A percentile compares a stretch with the other conserved stretches of the same genome.
These are phyloP conservation scores for Nemotelus nigrinus DNA, from an alignment of 2,888 invertebrate species.

Conservation along the genomic window DNA sequence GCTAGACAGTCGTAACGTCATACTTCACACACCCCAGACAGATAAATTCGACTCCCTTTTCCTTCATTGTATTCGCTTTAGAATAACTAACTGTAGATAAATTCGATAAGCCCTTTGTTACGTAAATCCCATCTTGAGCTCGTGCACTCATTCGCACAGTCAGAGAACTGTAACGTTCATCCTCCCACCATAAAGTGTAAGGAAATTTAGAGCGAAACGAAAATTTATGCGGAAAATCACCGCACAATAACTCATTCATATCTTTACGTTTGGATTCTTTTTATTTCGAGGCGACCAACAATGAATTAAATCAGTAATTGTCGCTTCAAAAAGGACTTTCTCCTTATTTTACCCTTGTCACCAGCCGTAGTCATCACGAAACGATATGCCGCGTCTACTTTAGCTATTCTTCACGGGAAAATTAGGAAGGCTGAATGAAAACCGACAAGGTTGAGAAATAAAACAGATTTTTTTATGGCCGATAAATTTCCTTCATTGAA, in stretches of 20 bases:
- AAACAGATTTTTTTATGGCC: conserved; percentile 41
- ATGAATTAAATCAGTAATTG: conserved; percentile 38
- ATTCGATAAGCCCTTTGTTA: background rate
- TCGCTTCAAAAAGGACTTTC: conserved; percentile 24
- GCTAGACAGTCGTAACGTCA: background rate
- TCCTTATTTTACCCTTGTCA: background rate
- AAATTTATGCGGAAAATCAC: conserved; percentile 30
- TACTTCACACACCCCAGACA: background rate
- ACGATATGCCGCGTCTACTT: background rate
- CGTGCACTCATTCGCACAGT: background rate
- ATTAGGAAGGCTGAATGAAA: conserved; percentile 4
- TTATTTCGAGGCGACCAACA: background rate
- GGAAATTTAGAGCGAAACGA: conserved; percentile 9
- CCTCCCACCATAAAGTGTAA: background rate
- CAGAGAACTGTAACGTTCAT: conserved; percentile 15
- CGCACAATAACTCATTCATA: conserved; percentile 33
- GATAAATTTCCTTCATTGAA: conserved; percentile 43
- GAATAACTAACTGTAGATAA: conserved; percentile 24
- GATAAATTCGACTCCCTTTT: background rate
- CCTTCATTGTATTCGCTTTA: conserved; percentile 29
- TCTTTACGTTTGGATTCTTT: conserved; percentile 1
- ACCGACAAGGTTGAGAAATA: conserved; percentile 28
- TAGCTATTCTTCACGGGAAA: background rate
- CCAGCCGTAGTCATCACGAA: background rate
- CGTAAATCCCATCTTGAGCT: background rate